Evolutionary conservation across 1,140 invertebrate genomes (phyloP).

Genomic region (Bathynomus jamesi): DNA sequence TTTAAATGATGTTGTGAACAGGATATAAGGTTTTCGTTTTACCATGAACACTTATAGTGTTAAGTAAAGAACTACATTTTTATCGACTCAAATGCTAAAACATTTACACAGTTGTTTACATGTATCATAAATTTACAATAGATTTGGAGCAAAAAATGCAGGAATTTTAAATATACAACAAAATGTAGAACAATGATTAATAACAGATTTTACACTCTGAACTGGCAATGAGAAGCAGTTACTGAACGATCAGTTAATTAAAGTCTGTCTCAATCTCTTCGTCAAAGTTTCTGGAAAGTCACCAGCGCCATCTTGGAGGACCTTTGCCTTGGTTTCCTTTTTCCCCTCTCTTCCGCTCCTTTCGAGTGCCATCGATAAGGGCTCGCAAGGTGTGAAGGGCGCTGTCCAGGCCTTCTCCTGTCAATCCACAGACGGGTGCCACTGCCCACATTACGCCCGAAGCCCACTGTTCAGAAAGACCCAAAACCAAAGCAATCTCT

Average conservation of each 20-base stretch:
- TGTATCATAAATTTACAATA: too few species aligned
- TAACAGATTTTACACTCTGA: neutral
- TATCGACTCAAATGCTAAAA: too few species aligned
- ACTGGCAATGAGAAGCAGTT: too few species aligned
- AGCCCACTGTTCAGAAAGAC: conserved; percentile 17
- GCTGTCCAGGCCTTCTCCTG: conserved; percentile 28
- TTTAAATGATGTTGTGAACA: too few species aligned
- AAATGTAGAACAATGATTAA: neutral
- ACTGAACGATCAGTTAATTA: too few species aligned
- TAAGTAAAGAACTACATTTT: too few species aligned
- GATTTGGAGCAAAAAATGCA: neutral
- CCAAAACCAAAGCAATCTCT: conserved; percentile 21
- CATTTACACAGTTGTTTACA: too few species aligned
- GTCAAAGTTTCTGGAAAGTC: neutral
- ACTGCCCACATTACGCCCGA: conserved; percentile 35
- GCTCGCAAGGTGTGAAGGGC: conserved; percentile 20
- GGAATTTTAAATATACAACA: neutral
- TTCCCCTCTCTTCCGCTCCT: conserved; percentile 4
- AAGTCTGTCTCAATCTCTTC: neutral
- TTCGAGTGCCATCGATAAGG: conserved; percentile 22
- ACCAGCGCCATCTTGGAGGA: neutral
- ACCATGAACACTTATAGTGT: too few species aligned
- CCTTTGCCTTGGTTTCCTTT: neutral
- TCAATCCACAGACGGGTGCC: conserved; percentile 28
- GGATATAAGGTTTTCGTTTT: too few species aligned